Percentiles rank a stretch among this genome's conserved stretches.
These are phyloP conservation scores for Thera britannica DNA, from an alignment of 2,888 invertebrate species.

Conservation along the genomic window DNA sequence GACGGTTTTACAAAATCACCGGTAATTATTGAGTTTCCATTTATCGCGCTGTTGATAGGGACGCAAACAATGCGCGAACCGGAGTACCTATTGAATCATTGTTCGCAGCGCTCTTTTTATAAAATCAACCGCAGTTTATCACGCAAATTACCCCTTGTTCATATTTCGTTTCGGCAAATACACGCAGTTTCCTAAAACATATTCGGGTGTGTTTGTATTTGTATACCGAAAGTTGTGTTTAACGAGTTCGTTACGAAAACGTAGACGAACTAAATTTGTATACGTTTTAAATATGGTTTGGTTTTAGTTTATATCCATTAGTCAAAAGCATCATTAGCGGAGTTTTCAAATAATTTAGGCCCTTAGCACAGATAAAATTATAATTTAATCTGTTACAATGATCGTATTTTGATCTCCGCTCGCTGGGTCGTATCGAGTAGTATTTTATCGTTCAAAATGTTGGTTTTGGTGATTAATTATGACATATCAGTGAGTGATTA, in stretches of 20 bases:
- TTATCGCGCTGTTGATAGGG: slow-evolving; percentile 38
- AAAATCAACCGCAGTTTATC: slow-evolving; percentile 31
- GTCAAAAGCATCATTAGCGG: slow-evolving; percentile 1
- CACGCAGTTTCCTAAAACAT: slow-evolving; percentile 32
- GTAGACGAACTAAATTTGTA: slow-evolving; percentile 26
- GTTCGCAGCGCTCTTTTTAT: slow-evolving; percentile 30
- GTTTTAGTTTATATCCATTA: slow-evolving; percentile 26
- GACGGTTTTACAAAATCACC: slow-evolving; percentile 50
- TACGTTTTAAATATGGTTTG: slow-evolving; percentile 29
- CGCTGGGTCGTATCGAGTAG: too few species aligned
- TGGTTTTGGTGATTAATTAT: too few species aligned
- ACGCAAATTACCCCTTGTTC: slow-evolving; percentile 26
- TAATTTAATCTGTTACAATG: too few species aligned
- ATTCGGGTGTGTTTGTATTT: slow-evolving; percentile 33
- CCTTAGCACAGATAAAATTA: too few species aligned
- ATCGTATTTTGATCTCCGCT: too few species aligned
- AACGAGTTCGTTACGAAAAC: slow-evolving; percentile 28
- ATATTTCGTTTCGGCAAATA: slow-evolving; percentile 33
- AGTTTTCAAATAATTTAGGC: background rate
- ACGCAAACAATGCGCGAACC: slow-evolving; percentile 39
- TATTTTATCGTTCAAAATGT: too few species aligned
- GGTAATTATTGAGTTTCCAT: slow-evolving; percentile 49
- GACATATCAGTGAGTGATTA: background rate
- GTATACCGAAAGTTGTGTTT: slow-evolving; percentile 29
- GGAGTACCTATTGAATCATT: slow-evolving; percentile 34